Conservation (phyloP, 2,113 vertebrate genomes). For the Burhinus bistriatus region DNA sequence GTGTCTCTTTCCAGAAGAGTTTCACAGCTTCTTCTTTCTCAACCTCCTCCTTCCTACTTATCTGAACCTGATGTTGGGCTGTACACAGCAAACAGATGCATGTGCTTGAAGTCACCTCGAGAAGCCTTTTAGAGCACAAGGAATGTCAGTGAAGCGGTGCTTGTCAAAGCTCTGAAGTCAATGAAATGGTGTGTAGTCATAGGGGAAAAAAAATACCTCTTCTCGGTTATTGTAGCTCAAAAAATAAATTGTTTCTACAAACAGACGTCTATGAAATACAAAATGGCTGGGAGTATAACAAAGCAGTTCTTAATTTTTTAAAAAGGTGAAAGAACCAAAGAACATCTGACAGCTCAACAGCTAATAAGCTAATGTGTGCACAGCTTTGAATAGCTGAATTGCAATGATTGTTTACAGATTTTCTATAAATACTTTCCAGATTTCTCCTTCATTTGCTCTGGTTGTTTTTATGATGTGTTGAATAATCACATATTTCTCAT, state of each 20-base stretch:
- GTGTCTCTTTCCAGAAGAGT: neutral
- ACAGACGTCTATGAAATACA: neutral
- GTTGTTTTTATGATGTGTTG: slow-evolving; percentile 42
- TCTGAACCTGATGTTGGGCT: neutral
- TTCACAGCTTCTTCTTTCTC: neutral
- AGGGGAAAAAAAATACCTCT: neutral
- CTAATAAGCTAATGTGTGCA: neutral
- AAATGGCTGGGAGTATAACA: neutral
- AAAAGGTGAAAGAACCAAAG: slow-evolving; percentile 18
- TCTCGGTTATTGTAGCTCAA: neutral
- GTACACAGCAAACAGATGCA: neutral
- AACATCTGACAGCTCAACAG: neutral
- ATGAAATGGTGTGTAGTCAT: neutral
- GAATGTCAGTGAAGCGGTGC: neutral
- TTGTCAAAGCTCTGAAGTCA: slow-evolving; percentile 30
- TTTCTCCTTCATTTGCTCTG: slow-evolving; percentile 29
- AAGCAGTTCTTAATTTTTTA: neutral
- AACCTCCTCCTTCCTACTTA: neutral
- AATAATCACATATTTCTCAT: slow-evolving; percentile 53
- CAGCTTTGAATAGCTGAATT: neutral
- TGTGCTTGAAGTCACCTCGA: neutral
- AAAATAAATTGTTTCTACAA: slow-evolving; percentile 17
- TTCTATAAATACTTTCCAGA: slow-evolving; percentile 56
- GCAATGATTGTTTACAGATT: slow-evolving; percentile 32
- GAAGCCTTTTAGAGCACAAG: neutral